Percentiles rank a stretch among this genome's conserved stretches.
Evolutionary conservation across 2,113 vertebrate species (phyloP).

Genomic region (Catagonus wagneri): DNA sequence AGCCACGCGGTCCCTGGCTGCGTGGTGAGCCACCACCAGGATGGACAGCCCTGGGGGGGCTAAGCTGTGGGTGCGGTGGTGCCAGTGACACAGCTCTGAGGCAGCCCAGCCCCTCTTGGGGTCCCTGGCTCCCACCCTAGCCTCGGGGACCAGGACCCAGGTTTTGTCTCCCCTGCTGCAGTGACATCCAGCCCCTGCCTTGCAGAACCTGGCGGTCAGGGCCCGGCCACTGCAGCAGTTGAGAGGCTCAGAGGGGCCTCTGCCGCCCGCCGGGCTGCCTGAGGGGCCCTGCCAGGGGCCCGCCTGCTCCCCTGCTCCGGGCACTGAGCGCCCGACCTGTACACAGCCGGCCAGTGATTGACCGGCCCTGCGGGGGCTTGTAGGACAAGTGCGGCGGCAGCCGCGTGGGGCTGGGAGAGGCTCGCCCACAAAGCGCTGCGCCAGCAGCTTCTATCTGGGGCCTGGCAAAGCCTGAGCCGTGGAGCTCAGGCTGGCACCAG

Average conservation of each 20-base stretch:
- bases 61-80: accelerated
- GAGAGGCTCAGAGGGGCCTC: not conserved
- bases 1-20: not conserved
- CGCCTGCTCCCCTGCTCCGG: not conserved
- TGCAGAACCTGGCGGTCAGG: not conserved
- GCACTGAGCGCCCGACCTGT: accelerated
- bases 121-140: accelerated
- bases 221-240: not conserved
- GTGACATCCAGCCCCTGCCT: accelerated
- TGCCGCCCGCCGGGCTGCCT: accelerated
- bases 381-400: not conserved
- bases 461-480: not conserved
- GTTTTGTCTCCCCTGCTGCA: not conserved
- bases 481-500: not conserved
- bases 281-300: accelerated
- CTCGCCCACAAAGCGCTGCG: not conserved
- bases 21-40: not conserved
- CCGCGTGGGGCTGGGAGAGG: accelerated
- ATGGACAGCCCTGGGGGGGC: accelerated
- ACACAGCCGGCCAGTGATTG: accelerated
- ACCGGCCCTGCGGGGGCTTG: accelerated
- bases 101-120: accelerated
- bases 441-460: slow-evolving; percentile 19
- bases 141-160: not conserved
- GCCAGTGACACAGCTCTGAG: accelerated